phyloP scores from a whole-genome alignment of 2,797 vertebrate species.

The Phyllotis vaccarum region DNA sequence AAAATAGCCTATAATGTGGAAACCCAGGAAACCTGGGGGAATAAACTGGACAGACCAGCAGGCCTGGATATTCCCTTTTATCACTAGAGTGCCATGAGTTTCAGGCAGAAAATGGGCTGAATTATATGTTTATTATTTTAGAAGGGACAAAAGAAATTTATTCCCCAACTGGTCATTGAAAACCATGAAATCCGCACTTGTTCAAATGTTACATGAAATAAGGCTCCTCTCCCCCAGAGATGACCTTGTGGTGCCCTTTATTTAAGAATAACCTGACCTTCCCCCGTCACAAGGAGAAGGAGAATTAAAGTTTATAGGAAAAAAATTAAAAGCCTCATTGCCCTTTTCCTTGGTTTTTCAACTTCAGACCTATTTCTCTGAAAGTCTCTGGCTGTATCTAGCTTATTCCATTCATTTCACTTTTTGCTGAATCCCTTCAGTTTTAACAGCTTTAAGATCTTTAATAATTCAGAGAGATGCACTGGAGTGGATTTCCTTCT shows the following conservation, averaged over 20 bases:
- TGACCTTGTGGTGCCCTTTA: slow-evolving; percentile 2
- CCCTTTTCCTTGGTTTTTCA: slow-evolving; percentile 36
- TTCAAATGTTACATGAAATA: slow-evolving; percentile 64
- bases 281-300: not conserved
- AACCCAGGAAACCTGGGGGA: slow-evolving; percentile 53
- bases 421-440: not conserved
- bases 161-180: slow-evolving; percentile 13
- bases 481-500: not conserved
- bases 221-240: not conserved
- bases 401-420: not conserved
- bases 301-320: not conserved
- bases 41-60: slow-evolving; percentile 62
- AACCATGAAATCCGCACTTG: slow-evolving; percentile 55
- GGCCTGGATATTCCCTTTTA: slow-evolving; percentile 34
- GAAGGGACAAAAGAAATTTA: slow-evolving; percentile 65
- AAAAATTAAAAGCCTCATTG: not conserved
- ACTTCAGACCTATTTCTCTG: not conserved
- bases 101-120: slow-evolving; percentile 64
- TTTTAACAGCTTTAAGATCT: not conserved
- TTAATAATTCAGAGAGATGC: not conserved
- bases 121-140: slow-evolving; percentile 57
- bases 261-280: not conserved
- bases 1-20: slow-evolving; percentile 71
- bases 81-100: slow-evolving; percentile 3
- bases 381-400: not conserved